Base-by-base conservation (phyloP, 2,888 invertebrate species). In the Drosophila mettleri region DNA sequence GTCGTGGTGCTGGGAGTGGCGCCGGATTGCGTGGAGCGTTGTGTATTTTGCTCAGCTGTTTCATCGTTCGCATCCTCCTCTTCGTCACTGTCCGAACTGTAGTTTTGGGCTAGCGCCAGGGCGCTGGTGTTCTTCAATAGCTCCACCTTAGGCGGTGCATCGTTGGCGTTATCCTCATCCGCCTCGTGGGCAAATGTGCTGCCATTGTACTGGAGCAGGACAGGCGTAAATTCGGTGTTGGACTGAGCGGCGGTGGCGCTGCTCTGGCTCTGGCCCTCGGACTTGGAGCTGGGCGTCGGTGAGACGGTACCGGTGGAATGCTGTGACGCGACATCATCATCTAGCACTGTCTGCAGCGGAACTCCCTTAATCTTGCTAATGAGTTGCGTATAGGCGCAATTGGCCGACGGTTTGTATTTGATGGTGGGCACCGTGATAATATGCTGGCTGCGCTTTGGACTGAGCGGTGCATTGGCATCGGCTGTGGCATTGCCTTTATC, bases 341-440 rank as follows among this genome's bases (percentile, higher is more conserved):
- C 90, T 46, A 89, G 71, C 10, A 86, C 81, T 4, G 86, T 59
- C 18, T 91, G 91, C 14, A 92, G 69, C 20, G 92, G 92, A n/a
- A 94, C 94, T 33, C 96, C 96, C 67, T 96, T 95, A 86, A 98
- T 97, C 92, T 96, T 96, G 85, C 95, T 96, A 45, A 98, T 96
- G 75, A 98, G 93, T 94, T 97, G 95, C 9, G 96, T 96, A 92
- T 98, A 98, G 66, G 97, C 95, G 92, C 97, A 97, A 93, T 97
- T 96, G 0, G 96, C 95, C 3, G 96, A 96, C 12, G 97, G 97
- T 89, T 96, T 96, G 93, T 96, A 97, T 80, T 94, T 94, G 77
- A 96, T 95, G 60, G 93, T 93, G 64, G 94, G 94, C 88, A 95
- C 94, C 70, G 90, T 89, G 36, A 91, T 86, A 41, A 90, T 69